Conservation (phyloP, 92 coral and sea anemone species). For the Palythoa grandiflora region DNA sequence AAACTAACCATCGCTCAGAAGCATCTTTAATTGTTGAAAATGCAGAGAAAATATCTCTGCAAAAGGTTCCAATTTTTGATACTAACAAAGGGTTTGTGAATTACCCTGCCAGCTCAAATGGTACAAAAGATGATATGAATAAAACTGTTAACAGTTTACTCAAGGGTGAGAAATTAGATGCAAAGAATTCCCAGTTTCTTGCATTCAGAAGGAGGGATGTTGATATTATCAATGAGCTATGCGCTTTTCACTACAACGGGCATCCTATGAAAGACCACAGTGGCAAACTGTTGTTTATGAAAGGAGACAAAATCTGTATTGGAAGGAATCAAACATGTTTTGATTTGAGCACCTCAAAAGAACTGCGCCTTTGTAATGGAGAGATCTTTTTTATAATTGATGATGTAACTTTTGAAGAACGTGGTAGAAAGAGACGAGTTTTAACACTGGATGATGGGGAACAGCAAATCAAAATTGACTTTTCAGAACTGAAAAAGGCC, state of each 20-base stretch:
- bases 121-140: background rate
- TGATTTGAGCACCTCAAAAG: conserved; percentile 11
- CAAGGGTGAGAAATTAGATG: background rate
- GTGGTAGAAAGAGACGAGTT: conserved; percentile 4
- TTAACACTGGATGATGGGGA: conserved; percentile 59
- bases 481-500: conserved; percentile 38
- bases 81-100: conserved; percentile 23
- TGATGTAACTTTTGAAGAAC: conserved; percentile 21
- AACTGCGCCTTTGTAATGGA: conserved; percentile 56
- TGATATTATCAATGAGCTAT: conserved; percentile 53
- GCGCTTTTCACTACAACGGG: conserved; percentile 39
- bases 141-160: conserved; percentile 25
- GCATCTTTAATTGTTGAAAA: conserved; percentile 58
- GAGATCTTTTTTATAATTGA: conserved; percentile 61
- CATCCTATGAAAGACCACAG: conserved; percentile 50
- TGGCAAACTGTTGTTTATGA: conserved; percentile 19
- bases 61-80: conserved; percentile 50
- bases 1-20: conserved; percentile 59
- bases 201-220: conserved; percentile 59
- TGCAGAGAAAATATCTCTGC: conserved; percentile 51
- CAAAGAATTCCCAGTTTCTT: conserved; percentile 45
- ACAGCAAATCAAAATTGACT: conserved; percentile 35
- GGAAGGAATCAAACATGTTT: conserved; percentile 41
- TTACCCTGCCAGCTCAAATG: conserved; percentile 15
- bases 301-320: conserved; percentile 65